Base-by-base conservation (phyloP, 1,140 invertebrate species). In the Lethrus apterus region DNA sequence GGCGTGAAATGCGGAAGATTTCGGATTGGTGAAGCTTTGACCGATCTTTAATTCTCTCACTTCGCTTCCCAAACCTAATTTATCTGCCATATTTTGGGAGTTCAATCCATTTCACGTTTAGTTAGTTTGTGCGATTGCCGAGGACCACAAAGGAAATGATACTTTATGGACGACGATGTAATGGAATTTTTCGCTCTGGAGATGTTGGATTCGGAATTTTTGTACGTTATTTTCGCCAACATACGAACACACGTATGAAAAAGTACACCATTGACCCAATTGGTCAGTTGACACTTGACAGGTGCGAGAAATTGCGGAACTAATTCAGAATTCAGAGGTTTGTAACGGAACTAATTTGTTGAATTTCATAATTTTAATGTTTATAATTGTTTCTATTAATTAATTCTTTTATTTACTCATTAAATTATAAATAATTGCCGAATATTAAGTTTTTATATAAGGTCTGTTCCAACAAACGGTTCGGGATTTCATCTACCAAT, bases 11-110 rank as follows among this genome's bases (percentile, higher is more conserved):
- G 84, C 78, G 30, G 75, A 76, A 2, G 78, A 70, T 65, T 77
- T 83, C 41, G 78, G 79, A 56, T 77, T 81, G 1, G 76, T 80
- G 65, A 91, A 91, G 60, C 83, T 88, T 42, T 82, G 72, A 15
- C 89, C 89, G 38, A 93, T 70, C 67, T 89, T 90, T 19, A 93
- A 70, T 70, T 90, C 84, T 48, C 83, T 76, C 36, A 85, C 77
- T 68, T 84, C 81, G 59, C 78, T 77, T 34, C 83, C 84, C 43
- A 89, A 69, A 57, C 83, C 79, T 47, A 86, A 70, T 70, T 81
- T 83, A 56, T 86, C 82, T 50, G 82, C 79, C 78, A 86, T 81
- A 57, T 58, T 60, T 55, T 33, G 24, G 24, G 3, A 19, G 14
- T 44, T 31, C 30, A 44, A 26, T 19, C 33, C 44, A 51, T 47